Base-by-base conservation (phyloP, 2,113 vertebrate genomes). In the Lophius piscatorius region DNA sequence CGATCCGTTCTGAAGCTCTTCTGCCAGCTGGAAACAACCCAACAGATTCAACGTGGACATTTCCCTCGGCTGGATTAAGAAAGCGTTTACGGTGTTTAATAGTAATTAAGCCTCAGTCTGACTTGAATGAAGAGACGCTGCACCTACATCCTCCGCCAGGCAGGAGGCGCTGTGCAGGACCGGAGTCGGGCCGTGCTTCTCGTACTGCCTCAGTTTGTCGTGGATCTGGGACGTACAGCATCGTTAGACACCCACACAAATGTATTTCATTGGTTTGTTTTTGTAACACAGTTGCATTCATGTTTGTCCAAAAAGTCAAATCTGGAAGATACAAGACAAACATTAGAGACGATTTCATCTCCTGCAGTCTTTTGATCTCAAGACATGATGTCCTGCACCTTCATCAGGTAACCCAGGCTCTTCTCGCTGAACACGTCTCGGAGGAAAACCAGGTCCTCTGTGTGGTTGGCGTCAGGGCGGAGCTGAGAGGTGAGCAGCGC, bases 401-500 rank as follows among this genome's bases (percentile, higher is more conserved):
- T 98, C 93, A 98, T 95, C 63, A 98, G 83, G 63, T 94, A 95
- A 74, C 89, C 71, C 4, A 98, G 93, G 82, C 94, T 96, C 61
- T 91, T 95, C 70, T 98, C 96, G 42, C 95, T 96, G 88, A 98
- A 95, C 63, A 97, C 94, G 10, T 95, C 92, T 52, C 87, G 90
- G 62, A 98, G 92, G 82, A 97, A 98, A 60, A 91, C 92, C 89
- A 96, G 90, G 79, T 98, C 95, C 55, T 96, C 95, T 80, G 93
- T 94, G 47, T 96, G 94, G 81, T 94, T 96, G 47, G 94, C 95
- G 55, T 94, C 94, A 0, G 95, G 95, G 66, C 92, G 93, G n/a
- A 98, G 92, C 76, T 95, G 95, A 61, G 95, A 95, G 3, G 95
- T 98, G 76, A 98, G 82, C 39, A 98, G 89, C 2, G 96, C 95